Evolutionary conservation across 2,888 invertebrate species (phyloP).

Genomic region (Podabrus alpinus): DNA sequence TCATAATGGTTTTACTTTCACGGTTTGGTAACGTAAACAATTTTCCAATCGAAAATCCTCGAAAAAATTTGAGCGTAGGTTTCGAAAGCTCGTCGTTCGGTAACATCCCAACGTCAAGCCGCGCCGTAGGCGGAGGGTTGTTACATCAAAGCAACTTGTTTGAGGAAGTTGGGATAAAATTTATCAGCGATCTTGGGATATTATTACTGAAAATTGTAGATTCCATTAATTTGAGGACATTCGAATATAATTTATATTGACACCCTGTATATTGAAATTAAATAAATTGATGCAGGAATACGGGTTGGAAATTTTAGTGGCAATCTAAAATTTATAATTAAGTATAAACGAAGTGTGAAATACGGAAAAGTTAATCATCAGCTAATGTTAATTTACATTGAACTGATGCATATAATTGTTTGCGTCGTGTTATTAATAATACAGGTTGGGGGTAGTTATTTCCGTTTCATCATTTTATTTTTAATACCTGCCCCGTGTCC

Average conservation of each 20-base stretch:
- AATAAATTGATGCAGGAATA: slow-evolving; percentile 11
- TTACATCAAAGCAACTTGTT: no score
- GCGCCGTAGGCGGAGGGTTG: no score
- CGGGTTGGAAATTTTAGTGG: slow-evolving; percentile 8
- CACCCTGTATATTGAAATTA: slow-evolving; percentile 1
- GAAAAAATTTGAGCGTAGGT: no score
- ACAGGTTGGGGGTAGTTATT: not conserved
- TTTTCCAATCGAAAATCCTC: no score
- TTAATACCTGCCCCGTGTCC: not conserved
- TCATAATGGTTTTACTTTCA: no score
- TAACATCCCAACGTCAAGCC: no score
- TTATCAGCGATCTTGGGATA: no score
- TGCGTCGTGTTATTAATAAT: slow-evolving; percentile 2
- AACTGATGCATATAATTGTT: slow-evolving; percentile 12
- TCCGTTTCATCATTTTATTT: not conserved
- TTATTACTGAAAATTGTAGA: no score
- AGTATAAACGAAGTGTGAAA: slow-evolving; percentile 22
- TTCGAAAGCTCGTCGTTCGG: no score
- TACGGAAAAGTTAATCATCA: slow-evolving; percentile 22
- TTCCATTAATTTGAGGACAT: no score
- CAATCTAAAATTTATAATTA: slow-evolving; percentile 24
- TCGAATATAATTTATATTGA: not conserved
- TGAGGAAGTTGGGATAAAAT: no score
- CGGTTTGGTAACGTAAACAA: no score
- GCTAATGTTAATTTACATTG: slow-evolving; percentile 21